Evolutionary conservation across 2,888 invertebrate species (phyloP).

Genomic region (Chromoteleia sp.): DNA sequence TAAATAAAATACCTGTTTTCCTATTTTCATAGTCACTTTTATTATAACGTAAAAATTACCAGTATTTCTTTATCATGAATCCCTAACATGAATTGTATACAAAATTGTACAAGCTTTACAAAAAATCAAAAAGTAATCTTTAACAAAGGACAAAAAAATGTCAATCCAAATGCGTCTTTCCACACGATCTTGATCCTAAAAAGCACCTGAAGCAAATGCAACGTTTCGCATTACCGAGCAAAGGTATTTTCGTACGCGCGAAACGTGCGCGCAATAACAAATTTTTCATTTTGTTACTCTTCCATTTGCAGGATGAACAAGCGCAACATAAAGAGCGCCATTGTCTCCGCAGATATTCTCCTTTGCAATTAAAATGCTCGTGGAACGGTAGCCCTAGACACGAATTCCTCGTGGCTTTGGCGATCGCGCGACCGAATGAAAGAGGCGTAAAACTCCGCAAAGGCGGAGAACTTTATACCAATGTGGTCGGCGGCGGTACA

Average conservation of each 20-base stretch:
- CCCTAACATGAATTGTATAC: too few relatives aligned
- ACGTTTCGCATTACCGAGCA: conserved; percentile 7
- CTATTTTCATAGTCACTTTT: too few relatives aligned
- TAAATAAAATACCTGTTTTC: too few relatives aligned
- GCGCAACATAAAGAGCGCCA: conserved; percentile 36
- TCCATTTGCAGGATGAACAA: conserved; percentile 40
- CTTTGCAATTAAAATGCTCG: conserved; percentile 67
- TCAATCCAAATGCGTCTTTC: conserved; percentile 1
- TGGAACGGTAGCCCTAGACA: too few relatives aligned
- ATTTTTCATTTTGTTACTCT: conserved; percentile 59
- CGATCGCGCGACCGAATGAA: conserved; percentile 52
- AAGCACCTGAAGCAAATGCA: background rate
- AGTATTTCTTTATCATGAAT: too few relatives aligned
- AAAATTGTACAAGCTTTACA: too few relatives aligned
- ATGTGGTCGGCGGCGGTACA: conserved; percentile 11
- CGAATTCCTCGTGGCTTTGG: conserved; percentile 49
- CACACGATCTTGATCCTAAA: conserved; percentile 5
- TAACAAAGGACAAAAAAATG: background rate
- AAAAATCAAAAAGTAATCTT: too few relatives aligned
- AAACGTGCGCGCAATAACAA: conserved; percentile 48
- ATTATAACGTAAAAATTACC: too few relatives aligned
- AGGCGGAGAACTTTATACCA: conserved; percentile 47
- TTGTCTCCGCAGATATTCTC: conserved; percentile 60
- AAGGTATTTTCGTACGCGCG: conserved; percentile 25
- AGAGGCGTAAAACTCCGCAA: conserved; percentile 56